Base-by-base conservation (phyloP, 2,113 vertebrate species). In the Capra hircus region DNA sequence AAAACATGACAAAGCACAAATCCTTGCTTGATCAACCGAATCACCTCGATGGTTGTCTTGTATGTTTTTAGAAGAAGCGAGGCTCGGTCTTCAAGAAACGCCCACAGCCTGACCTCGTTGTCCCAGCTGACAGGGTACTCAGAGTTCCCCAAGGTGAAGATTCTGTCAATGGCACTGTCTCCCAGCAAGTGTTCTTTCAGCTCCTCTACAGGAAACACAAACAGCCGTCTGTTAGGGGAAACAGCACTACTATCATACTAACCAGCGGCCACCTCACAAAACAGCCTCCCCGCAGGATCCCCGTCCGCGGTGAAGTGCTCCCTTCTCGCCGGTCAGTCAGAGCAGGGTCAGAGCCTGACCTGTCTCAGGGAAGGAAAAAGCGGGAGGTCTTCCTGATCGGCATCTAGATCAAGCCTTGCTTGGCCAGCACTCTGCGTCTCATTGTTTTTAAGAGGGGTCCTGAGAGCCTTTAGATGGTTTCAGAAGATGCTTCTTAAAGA, bases 101-200 rank as follows among this genome's bases (percentile, higher is more conserved):
- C 99, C 99, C 99, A 99, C 95, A 99, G 98, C 98, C 99, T 99
- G 98, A 99, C 99, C 98, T 99, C 99, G 28, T 99, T 99, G 88
- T 99, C 99, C 99, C 99, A 99, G 98, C 99, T 99, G 88, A 99
- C 99, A 0, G 99, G 99, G 96, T 99, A 99, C 88, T 99, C 99
- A 0, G 99, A 99, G 98, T 99, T 99, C 2, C 99, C 99, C 98
- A 99, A 98, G 23, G 99, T 99, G 99, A 99, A 99, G 98, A 99
- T 99, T 99, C 99, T 99, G 92, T 99, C 99, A 96, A 99, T 99
- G 10, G 99, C 99, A 5, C 97, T 99, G 9, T 99, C 99, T 30
- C 99, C 99, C 4, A 99, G 99, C 92, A 99, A 99, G 93, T 99
- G 99, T 77, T 99, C 99, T 97, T 99, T 99, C 94, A 99, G 98